These are phyloP conservation scores for Tetrax tetrax DNA, from an alignment of 2,113 vertebrate genomes.

Conservation along the genomic window DNA sequence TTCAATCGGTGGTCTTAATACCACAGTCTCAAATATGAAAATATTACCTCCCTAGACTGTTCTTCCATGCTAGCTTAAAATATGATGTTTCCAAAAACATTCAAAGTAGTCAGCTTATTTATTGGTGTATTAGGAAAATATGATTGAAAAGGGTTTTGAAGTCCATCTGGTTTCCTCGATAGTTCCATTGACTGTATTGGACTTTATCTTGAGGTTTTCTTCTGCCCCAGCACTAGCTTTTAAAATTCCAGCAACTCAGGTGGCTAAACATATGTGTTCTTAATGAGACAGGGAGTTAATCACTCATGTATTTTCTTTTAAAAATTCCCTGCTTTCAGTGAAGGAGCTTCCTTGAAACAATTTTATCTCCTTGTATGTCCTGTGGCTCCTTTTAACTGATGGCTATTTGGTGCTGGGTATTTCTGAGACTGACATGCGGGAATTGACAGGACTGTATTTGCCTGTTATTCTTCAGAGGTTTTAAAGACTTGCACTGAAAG, in stretches of 20 bases:
- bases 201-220: constrained; percentile 31
- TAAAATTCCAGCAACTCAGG: constrained; percentile 42
- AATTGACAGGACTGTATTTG: not conserved
- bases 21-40: not conserved
- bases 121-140: not conserved
- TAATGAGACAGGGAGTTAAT: constrained; percentile 51
- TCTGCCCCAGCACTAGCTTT: constrained; percentile 4
- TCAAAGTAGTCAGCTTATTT: not conserved
- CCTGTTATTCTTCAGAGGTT: not conserved
- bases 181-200: not conserved
- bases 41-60: not conserved
- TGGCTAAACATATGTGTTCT: constrained; percentile 50
- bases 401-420: not conserved
- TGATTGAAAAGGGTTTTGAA: not conserved
- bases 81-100: not conserved
- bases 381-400: not conserved
- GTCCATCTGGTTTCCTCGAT: not conserved
- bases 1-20: not conserved
- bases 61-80: not conserved
- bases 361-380: not conserved
- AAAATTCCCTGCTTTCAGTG: not conserved
- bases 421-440: not conserved
- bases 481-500: not conserved
- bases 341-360: constrained; percentile 11
- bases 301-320: constrained; percentile 36